phyloP scores from a whole-genome alignment of 2,888 invertebrate species.

The Exephanes ischioxanthus region DNA sequence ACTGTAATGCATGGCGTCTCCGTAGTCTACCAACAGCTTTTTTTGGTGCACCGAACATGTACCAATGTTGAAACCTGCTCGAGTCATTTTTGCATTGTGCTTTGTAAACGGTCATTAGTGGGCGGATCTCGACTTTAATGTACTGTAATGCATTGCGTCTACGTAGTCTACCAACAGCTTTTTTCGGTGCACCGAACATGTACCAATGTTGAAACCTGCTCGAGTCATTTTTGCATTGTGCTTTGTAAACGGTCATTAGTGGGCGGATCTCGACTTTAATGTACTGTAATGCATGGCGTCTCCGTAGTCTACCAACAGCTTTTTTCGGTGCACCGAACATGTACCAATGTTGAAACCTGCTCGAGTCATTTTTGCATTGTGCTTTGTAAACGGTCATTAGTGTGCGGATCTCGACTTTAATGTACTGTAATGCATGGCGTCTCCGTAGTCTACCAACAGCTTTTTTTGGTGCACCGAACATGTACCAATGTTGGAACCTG shows the following conservation, averaged over 20 bases:
- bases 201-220: too few relatives aligned
- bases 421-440: conserved; percentile 21
- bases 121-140: too few relatives aligned
- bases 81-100: too few relatives aligned
- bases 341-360: not conserved
- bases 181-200: too few relatives aligned
- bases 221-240: not conserved
- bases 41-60: too few relatives aligned
- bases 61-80: too few relatives aligned
- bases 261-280: conserved; percentile 34
- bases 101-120: too few relatives aligned
- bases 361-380: not conserved
- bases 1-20: too few relatives aligned
- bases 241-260: conserved; percentile 41
- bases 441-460: not conserved
- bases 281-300: conserved; percentile 21
- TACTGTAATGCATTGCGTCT: too few relatives aligned
- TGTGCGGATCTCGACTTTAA: conserved; percentile 29
- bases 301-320: not conserved
- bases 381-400: conserved; percentile 42
- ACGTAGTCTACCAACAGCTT: too few relatives aligned
- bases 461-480: not conserved
- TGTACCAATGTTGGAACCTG: not conserved
- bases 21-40: too few relatives aligned
- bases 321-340: not conserved